Evolutionary conservation across 1,140 invertebrate species (phyloP).

Genomic region (Zeugodacus cucurbitae): DNA sequence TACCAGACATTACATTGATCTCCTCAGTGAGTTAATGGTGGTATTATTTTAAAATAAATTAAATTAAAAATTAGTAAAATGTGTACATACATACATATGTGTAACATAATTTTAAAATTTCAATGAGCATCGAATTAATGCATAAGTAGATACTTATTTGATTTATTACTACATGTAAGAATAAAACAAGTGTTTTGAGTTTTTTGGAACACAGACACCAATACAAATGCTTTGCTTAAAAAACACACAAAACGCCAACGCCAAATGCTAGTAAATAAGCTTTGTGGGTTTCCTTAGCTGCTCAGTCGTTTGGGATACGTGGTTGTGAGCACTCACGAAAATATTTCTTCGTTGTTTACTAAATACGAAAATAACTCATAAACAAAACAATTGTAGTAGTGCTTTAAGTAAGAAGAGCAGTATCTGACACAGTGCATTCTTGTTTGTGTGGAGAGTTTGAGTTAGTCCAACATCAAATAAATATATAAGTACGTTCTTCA

Average conservation of each 20-base stretch:
- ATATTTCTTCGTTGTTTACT: neutral
- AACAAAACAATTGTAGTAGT: neutral
- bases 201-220: neutral
- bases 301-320: neutral
- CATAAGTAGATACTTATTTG: too few species aligned
- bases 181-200: neutral
- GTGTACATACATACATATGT: too few species aligned
- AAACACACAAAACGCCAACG: neutral
- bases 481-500: neutral
- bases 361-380: conserved; percentile 5
- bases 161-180: too few species aligned
- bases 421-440: neutral
- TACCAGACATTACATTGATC: too few species aligned
- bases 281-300: neutral
- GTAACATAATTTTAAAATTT: too few species aligned
- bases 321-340: neutral
- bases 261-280: neutral
- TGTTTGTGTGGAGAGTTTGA: neutral
- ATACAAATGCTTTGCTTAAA: neutral
- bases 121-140: too few species aligned
- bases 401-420: neutral
- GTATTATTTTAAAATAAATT: too few species aligned
- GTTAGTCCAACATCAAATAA: neutral
- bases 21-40: too few species aligned
- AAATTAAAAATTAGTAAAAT: too few species aligned